phyloP scores from a whole-genome alignment of 1,140 invertebrate species.

The Amphibalanus amphitrite region DNA sequence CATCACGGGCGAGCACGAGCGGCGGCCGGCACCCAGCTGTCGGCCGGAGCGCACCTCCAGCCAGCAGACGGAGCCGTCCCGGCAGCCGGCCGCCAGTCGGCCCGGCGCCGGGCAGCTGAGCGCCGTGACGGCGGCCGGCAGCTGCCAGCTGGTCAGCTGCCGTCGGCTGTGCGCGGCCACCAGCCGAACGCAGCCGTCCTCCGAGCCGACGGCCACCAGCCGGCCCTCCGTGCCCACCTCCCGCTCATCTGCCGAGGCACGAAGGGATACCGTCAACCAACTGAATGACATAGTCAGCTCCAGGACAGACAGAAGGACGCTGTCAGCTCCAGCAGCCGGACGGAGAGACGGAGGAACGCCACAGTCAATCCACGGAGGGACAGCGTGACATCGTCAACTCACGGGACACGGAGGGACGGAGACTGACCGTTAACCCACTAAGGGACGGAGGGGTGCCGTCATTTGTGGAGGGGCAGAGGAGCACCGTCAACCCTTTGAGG shows the following conservation, averaged over 20 bases:
- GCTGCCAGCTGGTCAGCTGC: slow-evolving; percentile 25
- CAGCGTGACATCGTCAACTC: too few relatives aligned
- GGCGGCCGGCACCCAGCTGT: slow-evolving; percentile 9
- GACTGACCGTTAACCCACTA: too few relatives aligned
- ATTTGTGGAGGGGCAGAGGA: too few relatives aligned
- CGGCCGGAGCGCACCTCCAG: not conserved
- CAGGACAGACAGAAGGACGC: too few relatives aligned
- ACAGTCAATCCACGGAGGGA: too few relatives aligned
- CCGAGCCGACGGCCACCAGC: slow-evolving; percentile 40
- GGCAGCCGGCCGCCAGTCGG: slow-evolving; percentile 25
- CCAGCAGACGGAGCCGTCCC: slow-evolving; percentile 22
- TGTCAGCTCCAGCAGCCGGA: too few relatives aligned
- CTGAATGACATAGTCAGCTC: too few relatives aligned
- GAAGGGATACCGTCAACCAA: slow-evolving; percentile 9
- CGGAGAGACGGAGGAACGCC: too few relatives aligned
- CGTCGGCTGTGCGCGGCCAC: slow-evolving; percentile 37
- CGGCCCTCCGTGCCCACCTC: slow-evolving; percentile 47
- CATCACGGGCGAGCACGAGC: slow-evolving; percentile 13
- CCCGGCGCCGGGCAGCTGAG: slow-evolving; percentile 25
- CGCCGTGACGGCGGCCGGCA: slow-evolving; percentile 32
- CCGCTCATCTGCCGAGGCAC: slow-evolving; percentile 28
- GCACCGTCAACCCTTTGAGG: too few relatives aligned
- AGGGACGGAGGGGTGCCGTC: too few relatives aligned
- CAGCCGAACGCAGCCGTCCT: slow-evolving; percentile 38
- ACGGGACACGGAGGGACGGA: too few relatives aligned